Conservation (phyloP, 2,113 vertebrate genomes). For the Psophia crepitans region DNA sequence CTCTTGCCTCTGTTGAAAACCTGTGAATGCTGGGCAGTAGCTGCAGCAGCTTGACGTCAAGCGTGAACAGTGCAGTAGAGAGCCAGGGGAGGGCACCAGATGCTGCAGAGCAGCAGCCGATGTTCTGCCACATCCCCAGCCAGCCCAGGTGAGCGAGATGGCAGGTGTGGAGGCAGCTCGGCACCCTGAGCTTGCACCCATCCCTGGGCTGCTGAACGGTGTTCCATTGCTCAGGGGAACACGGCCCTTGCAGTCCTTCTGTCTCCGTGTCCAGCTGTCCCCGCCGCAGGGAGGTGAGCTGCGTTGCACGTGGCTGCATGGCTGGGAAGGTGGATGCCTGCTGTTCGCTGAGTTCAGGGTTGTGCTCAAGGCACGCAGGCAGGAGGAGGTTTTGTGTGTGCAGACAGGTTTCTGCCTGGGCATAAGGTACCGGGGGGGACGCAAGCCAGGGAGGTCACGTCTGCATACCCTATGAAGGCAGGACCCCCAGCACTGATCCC, state of each 20-base stretch:
- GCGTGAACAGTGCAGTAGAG: not conserved
- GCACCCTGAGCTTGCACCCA: not conserved
- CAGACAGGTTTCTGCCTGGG: not conserved
- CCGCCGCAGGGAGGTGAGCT: not conserved
- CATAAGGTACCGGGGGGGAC: too few species aligned
- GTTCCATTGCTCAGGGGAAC: fast-evolving
- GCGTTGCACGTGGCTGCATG: fast-evolving
- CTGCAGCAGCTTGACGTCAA: not conserved
- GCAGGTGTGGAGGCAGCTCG: not conserved
- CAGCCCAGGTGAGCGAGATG: not conserved
- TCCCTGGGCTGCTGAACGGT: fast-evolving
- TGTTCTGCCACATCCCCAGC: not conserved
- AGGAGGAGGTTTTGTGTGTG: not conserved
- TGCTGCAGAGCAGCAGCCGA: not conserved
- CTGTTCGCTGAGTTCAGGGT: not conserved
- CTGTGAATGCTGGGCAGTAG: not conserved
- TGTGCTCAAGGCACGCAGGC: not conserved
- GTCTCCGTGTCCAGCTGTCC: not conserved
- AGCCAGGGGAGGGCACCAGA: not conserved
- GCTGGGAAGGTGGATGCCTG: not conserved
- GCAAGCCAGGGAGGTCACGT: not conserved
- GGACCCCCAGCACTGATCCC: not conserved
- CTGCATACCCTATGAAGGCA: not conserved
- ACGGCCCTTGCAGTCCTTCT: not conserved
- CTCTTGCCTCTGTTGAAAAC: not conserved